phyloP scores from a whole-genome alignment of 1,140 invertebrate species.

The Prorops nasuta region DNA sequence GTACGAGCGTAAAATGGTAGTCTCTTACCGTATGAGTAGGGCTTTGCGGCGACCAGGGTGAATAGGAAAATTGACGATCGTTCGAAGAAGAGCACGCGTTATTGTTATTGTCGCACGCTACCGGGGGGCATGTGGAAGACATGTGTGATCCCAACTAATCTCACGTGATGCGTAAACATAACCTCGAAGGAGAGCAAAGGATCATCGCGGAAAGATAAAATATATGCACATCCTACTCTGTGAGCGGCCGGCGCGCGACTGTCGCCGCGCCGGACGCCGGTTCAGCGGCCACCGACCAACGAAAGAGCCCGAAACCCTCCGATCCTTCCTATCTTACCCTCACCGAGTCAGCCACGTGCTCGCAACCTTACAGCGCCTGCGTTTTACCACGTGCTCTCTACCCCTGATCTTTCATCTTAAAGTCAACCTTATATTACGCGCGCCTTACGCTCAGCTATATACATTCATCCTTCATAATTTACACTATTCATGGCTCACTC shows the following conservation, averaged over 20 bases:
- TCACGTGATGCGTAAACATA: constrained; percentile 30
- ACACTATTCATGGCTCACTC: no score
- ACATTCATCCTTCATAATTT: no score
- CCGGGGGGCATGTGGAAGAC: no score
- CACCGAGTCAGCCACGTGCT: constrained; percentile 25
- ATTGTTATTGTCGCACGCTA: constrained; percentile 1
- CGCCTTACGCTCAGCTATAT: no score
- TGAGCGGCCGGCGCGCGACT: constrained; percentile 56
- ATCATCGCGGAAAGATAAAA: constrained; percentile 30
- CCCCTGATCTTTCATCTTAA: neutral
- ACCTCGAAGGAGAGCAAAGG: constrained; percentile 25
- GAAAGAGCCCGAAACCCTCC: constrained; percentile 16
- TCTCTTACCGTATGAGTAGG: no score
- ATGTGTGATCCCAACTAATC: no score
- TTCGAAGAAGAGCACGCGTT: constrained; percentile 9
- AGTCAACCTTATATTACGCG: no score
- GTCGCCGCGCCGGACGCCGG: constrained; percentile 25
- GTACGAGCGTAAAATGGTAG: no score
- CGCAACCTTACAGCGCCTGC: neutral
- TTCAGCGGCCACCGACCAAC: constrained; percentile 25
- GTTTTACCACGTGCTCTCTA: constrained; percentile 19
- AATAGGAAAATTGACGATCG: no score
- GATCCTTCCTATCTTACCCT: constrained; percentile 7
- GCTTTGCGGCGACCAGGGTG: no score
- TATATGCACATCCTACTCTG: constrained; percentile 42